Conservation (phyloP, 2,113 vertebrate species). For the Poeciliopsis occidentalis region DNA sequence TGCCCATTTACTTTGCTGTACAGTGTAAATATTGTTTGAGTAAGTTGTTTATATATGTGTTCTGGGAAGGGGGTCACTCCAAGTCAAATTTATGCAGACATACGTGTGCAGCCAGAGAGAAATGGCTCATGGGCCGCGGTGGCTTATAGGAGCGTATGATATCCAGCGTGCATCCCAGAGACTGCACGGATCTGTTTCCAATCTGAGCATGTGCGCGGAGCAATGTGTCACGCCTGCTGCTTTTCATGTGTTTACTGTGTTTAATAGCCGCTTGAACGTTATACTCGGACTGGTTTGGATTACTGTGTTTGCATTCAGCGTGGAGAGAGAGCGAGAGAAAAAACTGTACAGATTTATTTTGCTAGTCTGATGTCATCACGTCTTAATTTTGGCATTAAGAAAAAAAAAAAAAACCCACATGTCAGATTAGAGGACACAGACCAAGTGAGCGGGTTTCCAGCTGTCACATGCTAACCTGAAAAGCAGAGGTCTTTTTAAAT, state of each 20-base stretch:
- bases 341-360: conserved; percentile 40
- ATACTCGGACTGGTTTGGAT: conserved; percentile 37
- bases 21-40: conserved; percentile 72
- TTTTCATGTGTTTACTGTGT: conserved; percentile 57
- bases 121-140: conserved; percentile 51
- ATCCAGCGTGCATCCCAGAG: conserved; percentile 44
- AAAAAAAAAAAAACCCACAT: neutral
- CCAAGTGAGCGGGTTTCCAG: conserved; percentile 12
- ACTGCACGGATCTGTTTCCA: conserved; percentile 64
- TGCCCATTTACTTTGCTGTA: conserved; percentile 45
- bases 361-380: conserved; percentile 35
- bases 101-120: conserved; percentile 51
- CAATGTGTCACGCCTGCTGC: conserved; percentile 58
- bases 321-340: conserved; percentile 2
- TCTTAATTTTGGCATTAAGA: neutral
- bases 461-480: conserved; percentile 7
- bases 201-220: conserved; percentile 46
- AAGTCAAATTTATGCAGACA: conserved; percentile 56
- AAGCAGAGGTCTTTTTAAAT: neutral
- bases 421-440: neutral
- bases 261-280: conserved; percentile 42
- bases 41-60: conserved; percentile 68
- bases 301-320: conserved; percentile 36
- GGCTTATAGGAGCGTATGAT: conserved; percentile 55
- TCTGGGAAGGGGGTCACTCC: conserved; percentile 40